Percentiles rank a stretch among this genome's conserved stretches.
phyloP scores from a whole-genome alignment of 2,797 vertebrate genomes.

The Gephyroberyx darwinii region DNA sequence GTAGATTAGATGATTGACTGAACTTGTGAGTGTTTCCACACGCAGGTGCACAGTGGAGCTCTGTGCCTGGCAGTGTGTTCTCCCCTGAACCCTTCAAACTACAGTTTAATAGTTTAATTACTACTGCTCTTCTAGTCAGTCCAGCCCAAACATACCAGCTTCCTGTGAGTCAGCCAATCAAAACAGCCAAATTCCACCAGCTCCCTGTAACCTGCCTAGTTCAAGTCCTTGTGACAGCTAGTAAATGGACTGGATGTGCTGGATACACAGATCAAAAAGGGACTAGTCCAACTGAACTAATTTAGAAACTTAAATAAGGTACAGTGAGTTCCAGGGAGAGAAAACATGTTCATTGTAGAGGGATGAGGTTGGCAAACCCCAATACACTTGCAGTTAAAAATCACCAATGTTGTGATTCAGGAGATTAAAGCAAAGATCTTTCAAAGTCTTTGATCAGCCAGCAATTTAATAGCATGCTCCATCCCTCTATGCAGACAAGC shows the following conservation, averaged over 20 bases:
- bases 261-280: conserved; percentile 20
- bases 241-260: conserved; percentile 26
- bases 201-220: conserved; percentile 41
- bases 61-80: background rate
- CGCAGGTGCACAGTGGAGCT: too few relatives aligned
- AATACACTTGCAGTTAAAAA: background rate
- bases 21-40: conserved; percentile 7
- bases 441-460: conserved; percentile 9
- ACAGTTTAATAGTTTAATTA: conserved; percentile 61
- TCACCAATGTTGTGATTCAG: conserved; percentile 1
- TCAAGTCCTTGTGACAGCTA: conserved; percentile 28
- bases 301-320: conserved; percentile 17
- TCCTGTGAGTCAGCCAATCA: conserved; percentile 60
- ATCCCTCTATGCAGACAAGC: too few relatives aligned
- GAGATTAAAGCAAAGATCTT: conserved; percentile 26
- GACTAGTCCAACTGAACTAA: background rate
- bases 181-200: conserved; percentile 51
- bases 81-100: conserved; percentile 36
- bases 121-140: conserved; percentile 46
- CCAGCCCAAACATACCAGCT: conserved; percentile 60
- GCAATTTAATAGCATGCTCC: conserved; percentile 1
- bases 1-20: too few relatives aligned
- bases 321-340: background rate
- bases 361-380: background rate
- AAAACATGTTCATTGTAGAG: background rate